phyloP scores from a whole-genome alignment of 2,113 vertebrate genomes.

The Lepisosteus oculatus region DNA sequence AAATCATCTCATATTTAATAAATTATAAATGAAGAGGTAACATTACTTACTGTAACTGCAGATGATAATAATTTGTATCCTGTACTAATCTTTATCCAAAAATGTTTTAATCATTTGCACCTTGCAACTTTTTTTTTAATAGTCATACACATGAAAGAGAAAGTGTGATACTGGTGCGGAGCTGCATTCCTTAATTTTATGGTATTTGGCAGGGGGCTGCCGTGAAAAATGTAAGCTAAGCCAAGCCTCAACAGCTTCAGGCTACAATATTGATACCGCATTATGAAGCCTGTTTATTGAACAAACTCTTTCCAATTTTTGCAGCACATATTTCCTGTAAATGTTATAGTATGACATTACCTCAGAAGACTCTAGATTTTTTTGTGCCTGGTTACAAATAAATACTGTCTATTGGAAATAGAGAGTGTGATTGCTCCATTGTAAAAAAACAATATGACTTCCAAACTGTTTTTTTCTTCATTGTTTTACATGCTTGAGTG shows the following conservation, averaged over 20 bases:
- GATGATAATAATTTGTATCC: too few species aligned
- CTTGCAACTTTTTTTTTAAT: neutral
- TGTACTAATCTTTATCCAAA: neutral
- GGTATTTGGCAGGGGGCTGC: constrained; percentile 34
- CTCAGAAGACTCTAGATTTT: constrained; percentile 48
- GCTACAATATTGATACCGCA: constrained; percentile 48
- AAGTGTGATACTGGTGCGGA: neutral
- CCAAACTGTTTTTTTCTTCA: too few species aligned
- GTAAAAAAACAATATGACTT: too few species aligned
- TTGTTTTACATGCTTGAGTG: too few species aligned
- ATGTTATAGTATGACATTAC: constrained; percentile 44
- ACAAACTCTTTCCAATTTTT: constrained; percentile 36
- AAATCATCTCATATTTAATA: too few species aligned
- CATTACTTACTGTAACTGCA: too few species aligned
- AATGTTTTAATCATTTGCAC: neutral
- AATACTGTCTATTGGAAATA: too few species aligned
- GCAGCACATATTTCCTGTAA: constrained; percentile 61
- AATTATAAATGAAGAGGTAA: too few species aligned
- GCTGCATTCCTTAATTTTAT: neutral
- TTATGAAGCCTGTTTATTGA: constrained; percentile 58
- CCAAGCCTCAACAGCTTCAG: constrained; percentile 20
- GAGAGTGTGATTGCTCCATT: too few species aligned
- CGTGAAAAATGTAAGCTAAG: neutral
- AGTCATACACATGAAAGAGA: neutral
- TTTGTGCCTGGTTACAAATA: too few species aligned